Evolutionary conservation across 2,113 vertebrate genomes (phyloP), one percentile per base, ranked within the genome.

Genomic region (Eclectus roratus): DNA sequence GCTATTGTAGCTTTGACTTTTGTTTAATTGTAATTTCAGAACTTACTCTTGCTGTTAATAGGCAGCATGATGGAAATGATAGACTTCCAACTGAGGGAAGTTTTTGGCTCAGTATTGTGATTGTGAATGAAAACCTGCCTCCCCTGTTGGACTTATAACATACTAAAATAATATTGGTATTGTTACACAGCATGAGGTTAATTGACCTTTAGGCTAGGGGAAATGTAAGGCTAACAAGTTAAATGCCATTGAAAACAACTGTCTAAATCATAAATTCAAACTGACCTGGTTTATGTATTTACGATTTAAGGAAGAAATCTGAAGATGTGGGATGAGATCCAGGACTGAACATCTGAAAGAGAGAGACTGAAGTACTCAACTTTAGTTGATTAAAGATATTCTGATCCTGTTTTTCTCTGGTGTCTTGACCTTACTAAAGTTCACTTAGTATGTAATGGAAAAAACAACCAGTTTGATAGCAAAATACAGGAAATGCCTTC

Each of bases 401-500:
- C 95, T 97, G 91, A 96, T 96, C 94, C 94, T 98, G 95, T 98
- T 98, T 98, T 98, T 95, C 97, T 97, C 96, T 94, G 78, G 86
- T 93, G 79, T 96, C 88, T 96, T 97, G 97, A 98, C 97, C 98
- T 97, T 96, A 94, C 91, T 97, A 90, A 96, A 98, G 97, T 98
- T 98, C 93, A 96, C 86, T 97, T 96, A 97, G 87, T 97, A 98
- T 98, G 98, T 98, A 98, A 99, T 99, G 99, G 99, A 99, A 99
- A 99, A 98, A 98, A 97, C 97, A 98, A 98, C 96, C 35, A 92
- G 97, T 98, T 98, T 98, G 96, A 97, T 98, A 97, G 95, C 96
- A 98, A 98, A 98, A 97, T 98, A 98, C 98, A 99, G 99, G 99
- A 99, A 99, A 98, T 99, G 98, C 98, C 98, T 98, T 98, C 97